Percentiles rank a stretch among this genome's conserved stretches.
phyloP scores from a whole-genome alignment of 2,888 invertebrate genomes.

The Belgica antarctica region DNA sequence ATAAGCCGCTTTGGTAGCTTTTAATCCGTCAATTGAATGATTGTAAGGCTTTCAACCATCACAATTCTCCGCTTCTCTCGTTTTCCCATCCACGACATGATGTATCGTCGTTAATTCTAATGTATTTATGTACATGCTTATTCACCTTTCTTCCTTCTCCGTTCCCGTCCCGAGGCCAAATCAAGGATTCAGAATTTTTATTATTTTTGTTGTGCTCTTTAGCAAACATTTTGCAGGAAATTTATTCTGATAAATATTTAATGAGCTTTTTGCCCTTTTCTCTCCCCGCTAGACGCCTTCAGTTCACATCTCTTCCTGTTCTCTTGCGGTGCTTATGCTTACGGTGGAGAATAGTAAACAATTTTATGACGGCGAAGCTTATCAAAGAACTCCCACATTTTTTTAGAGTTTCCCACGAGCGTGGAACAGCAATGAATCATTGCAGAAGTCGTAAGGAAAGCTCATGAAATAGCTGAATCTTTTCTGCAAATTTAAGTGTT shows the following conservation, averaged over 20 bases:
- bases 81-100: background rate
- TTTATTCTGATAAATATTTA: slow-evolving; percentile 41
- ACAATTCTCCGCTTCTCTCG: background rate
- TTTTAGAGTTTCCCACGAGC: no score
- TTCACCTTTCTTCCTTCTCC: slow-evolving; percentile 23
- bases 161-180: background rate
- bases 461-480: no score
- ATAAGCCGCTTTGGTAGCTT: slow-evolving; percentile 32
- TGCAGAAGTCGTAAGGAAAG: no score
- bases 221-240: slow-evolving; percentile 1
- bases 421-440: no score
- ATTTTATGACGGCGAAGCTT: no score
- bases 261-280: slow-evolving; percentile 21
- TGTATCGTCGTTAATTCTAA: background rate
- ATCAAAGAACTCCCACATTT: no score
- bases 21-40: slow-evolving; percentile 34
- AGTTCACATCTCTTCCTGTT: no score
- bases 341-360: no score
- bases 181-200: slow-evolving; percentile 15
- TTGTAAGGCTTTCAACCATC: slow-evolving; percentile 19
- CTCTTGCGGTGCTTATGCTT: no score
- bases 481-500: no score
- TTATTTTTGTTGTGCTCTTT: background rate
- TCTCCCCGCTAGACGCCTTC: no score
- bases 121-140: slow-evolving; percentile 4